Evolutionary conservation across 2,888 invertebrate species (phyloP).

Genomic region (Lycocerus yunnanus): DNA sequence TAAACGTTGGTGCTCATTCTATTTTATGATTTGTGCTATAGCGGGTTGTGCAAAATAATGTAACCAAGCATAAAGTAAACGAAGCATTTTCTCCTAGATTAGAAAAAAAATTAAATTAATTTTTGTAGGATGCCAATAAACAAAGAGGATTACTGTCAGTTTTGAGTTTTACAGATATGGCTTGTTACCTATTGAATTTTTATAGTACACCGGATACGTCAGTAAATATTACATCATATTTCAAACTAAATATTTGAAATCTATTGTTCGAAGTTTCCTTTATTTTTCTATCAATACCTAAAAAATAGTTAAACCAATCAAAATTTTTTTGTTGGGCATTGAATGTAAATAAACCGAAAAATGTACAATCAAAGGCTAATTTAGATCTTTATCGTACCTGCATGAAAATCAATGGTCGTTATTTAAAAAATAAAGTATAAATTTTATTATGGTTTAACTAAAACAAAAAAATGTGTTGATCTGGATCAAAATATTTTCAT

Average conservation of each 20-base stretch:
- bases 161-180: slow-evolving; percentile 2
- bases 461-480: not conserved
- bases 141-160: not conserved
- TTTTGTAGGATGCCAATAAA: not conserved
- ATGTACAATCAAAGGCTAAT: not conserved
- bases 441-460: not conserved
- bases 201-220: slow-evolving; percentile 28
- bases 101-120: not conserved
- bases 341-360: not conserved
- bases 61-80: not conserved
- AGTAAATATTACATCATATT: slow-evolving; percentile 27
- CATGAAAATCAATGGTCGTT: not conserved
- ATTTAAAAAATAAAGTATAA: not conserved
- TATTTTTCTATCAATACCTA: not conserved
- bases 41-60: not conserved
- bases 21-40: not conserved
- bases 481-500: not conserved
- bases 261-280: not conserved
- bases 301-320: not conserved
- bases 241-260: not conserved
- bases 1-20: not conserved
- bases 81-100: not conserved
- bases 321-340: not conserved
- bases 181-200: slow-evolving; percentile 14
- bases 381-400: not conserved